A percentile compares a stretch with the other conserved stretches of the same genome.
Evolutionary conservation across 2,113 vertebrate genomes (phyloP).

Genomic region (Holacanthus passer): DNA sequence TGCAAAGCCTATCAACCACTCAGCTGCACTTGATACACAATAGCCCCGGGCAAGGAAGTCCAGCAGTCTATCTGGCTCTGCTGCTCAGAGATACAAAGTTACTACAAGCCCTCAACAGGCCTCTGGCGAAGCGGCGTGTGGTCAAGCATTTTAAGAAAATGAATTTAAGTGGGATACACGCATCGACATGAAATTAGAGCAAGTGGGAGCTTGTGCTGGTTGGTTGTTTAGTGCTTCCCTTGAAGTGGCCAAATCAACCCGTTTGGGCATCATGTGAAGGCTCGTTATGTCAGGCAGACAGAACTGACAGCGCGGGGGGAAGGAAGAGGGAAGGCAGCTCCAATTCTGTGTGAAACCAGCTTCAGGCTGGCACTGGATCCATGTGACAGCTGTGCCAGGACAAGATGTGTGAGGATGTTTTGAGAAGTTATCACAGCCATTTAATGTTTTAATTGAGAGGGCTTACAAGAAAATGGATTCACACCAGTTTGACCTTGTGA

Average conservation of each 20-base stretch:
- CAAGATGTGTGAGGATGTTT: slow-evolving; percentile 37
- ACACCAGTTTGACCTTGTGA: not conserved
- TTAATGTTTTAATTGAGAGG: slow-evolving; percentile 21
- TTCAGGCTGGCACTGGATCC: slow-evolving; percentile 37
- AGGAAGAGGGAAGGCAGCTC: slow-evolving; percentile 1
- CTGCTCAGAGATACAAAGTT: slow-evolving; percentile 59
- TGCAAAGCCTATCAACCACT: slow-evolving; percentile 69
- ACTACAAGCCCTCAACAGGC: slow-evolving; percentile 45
- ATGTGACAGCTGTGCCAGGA: slow-evolving; percentile 45
- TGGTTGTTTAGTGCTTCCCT: slow-evolving; percentile 47
- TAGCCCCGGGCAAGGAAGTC: slow-evolving; percentile 57
- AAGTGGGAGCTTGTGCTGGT: slow-evolving; percentile 8
- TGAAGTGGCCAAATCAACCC: slow-evolving; percentile 51
- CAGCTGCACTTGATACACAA: slow-evolving; percentile 58
- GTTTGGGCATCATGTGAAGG: slow-evolving; percentile 45
- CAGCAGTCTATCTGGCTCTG: slow-evolving; percentile 50
- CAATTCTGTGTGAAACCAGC: slow-evolving; percentile 42
- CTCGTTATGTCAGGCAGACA: slow-evolving; percentile 33
- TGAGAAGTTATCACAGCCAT: slow-evolving; percentile 13
- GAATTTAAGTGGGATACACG: slow-evolving; percentile 43
- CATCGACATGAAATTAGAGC: slow-evolving; percentile 27
- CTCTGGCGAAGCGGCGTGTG: slow-evolving; percentile 47
- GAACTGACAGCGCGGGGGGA: slow-evolving; percentile 23
- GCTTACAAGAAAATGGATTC: not conserved
- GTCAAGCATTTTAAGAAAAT: slow-evolving; percentile 58